Evolutionary conservation across 2,888 invertebrate species (phyloP).

Genomic region (Conomelus anceps): DNA sequence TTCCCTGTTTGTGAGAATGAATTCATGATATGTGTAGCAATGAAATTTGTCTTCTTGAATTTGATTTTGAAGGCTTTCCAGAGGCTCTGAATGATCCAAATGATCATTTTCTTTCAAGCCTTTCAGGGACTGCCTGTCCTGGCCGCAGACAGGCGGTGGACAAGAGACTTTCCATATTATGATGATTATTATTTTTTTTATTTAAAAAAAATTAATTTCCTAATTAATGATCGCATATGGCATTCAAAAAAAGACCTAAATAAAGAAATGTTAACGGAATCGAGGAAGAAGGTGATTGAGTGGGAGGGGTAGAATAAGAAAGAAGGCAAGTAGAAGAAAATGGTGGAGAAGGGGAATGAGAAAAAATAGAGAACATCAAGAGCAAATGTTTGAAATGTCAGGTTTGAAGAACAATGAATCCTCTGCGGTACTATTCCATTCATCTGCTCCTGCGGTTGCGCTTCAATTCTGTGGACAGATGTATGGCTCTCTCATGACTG

Average conservation of each 20-base stretch:
- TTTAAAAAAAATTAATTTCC: too few relatives aligned
- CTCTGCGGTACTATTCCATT: background rate
- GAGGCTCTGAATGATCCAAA: too few relatives aligned
- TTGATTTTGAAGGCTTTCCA: too few relatives aligned
- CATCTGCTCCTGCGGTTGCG: background rate
- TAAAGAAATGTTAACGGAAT: background rate
- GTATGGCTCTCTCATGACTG: background rate
- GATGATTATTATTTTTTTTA: background rate
- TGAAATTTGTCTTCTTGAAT: too few relatives aligned
- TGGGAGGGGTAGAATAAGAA: background rate
- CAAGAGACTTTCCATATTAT: background rate
- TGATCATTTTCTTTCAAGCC: too few relatives aligned
- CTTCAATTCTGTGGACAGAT: background rate
- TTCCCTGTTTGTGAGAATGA: too few relatives aligned
- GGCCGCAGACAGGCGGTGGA: background rate
- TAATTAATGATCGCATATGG: too few relatives aligned
- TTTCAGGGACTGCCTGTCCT: too few relatives aligned
- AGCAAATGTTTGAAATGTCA: background rate
- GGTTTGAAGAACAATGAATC: too few relatives aligned
- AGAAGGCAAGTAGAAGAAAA: background rate
- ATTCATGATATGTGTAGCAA: too few relatives aligned
- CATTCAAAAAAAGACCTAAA: background rate
- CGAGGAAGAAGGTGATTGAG: background rate
- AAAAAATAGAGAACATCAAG: background rate
- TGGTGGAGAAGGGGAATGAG: too few relatives aligned